Percentiles rank a stretch among this genome's conserved stretches.
Evolutionary conservation across 2,797 vertebrate species (phyloP).

Genomic region (Xenopus petersii): DNA sequence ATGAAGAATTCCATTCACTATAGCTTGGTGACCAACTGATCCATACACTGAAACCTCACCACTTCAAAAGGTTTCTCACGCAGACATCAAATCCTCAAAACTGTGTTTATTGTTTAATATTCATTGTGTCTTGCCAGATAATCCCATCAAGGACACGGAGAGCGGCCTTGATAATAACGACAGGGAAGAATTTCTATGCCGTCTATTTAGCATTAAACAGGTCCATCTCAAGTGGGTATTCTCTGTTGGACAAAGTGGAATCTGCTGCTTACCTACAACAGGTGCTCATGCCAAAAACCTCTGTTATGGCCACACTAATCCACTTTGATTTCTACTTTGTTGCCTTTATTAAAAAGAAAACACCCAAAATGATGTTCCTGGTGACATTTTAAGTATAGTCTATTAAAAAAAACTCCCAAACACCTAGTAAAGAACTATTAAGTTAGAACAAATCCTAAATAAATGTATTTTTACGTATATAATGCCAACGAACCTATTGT

Average conservation of each 20-base stretch:
- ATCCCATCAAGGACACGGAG: conserved; percentile 43
- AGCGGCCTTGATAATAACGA: conserved; percentile 30
- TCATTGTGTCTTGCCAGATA: conserved; percentile 32
- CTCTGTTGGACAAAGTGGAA: background rate
- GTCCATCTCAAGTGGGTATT: conserved; percentile 35
- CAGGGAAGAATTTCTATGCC: conserved; percentile 25
- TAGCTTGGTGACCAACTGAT: conserved; percentile 7
- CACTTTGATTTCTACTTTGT: too few relatives aligned
- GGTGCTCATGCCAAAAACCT: background rate
- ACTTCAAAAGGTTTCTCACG: conserved; percentile 38
- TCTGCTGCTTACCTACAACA: conserved; percentile 8
- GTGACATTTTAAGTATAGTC: too few relatives aligned
- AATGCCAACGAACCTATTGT: too few relatives aligned
- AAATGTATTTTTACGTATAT: too few relatives aligned
- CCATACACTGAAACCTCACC: conserved; percentile 19
- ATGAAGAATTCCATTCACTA: background rate
- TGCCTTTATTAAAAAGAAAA: too few relatives aligned
- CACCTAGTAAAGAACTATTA: too few relatives aligned
- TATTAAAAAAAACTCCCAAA: too few relatives aligned
- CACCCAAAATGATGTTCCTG: too few relatives aligned
- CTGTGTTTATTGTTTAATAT: conserved; percentile 34
- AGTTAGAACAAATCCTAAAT: too few relatives aligned
- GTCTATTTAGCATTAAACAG: conserved; percentile 18
- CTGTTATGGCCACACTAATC: background rate
- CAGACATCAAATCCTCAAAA: conserved; percentile 36